Conservation (phyloP, 2,797 vertebrate genomes). For the Cheirogaleus major region DNA sequence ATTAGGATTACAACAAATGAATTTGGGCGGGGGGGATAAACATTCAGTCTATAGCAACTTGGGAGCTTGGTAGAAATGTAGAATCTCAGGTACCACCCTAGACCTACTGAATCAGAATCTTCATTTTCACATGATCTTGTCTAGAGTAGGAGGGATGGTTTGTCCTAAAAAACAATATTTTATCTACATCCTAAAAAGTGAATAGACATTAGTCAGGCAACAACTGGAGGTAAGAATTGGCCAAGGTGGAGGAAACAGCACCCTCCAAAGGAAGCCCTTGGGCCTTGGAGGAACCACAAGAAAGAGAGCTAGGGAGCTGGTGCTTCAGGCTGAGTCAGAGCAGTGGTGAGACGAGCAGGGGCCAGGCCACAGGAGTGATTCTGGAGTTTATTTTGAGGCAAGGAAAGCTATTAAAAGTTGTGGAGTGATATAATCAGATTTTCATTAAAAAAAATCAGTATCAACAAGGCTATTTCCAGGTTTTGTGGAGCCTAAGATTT, state of each 20-base stretch:
- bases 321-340: background rate
- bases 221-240: background rate
- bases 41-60: too few species aligned
- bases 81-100: background rate
- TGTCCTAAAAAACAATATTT: background rate
- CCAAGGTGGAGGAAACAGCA: background rate
- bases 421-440: background rate
- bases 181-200: background rate
- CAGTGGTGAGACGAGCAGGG: background rate
- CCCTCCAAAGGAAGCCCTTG: background rate
- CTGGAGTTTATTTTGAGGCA: background rate
- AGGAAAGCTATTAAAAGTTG: background rate
- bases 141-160: background rate
- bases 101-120: background rate
- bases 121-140: background rate
- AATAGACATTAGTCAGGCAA: background rate
- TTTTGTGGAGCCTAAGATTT: background rate
- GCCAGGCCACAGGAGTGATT: background rate
- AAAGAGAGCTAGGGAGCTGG: background rate
- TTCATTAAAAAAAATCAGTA: background rate
- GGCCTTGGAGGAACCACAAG: background rate
- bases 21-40: too few species aligned
- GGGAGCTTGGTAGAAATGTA: background rate
- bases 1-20: too few species aligned
- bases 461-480: background rate